Percentiles rank a stretch among this genome's conserved stretches.
Evolutionary conservation across 2,797 vertebrate genomes (phyloP).

Genomic region (Gallirallus australis): DNA sequence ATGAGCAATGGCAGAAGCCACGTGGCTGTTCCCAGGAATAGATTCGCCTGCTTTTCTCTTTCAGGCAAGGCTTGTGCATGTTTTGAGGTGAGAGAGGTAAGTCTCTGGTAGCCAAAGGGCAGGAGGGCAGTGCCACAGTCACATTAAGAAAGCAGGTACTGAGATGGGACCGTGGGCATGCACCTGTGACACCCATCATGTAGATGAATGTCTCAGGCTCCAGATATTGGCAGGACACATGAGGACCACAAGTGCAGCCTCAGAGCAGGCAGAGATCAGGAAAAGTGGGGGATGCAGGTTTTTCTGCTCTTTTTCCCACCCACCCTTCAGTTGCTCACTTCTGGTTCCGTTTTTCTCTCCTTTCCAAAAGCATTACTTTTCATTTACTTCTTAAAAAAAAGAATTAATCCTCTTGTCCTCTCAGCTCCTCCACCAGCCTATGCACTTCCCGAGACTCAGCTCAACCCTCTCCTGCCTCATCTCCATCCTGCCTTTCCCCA

Average conservation of each 20-base stretch:
- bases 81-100: not conserved
- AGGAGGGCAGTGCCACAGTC: not conserved
- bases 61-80: not conserved
- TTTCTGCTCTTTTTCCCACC: not conserved
- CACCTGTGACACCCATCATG: rapidly evolving
- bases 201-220: not conserved
- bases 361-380: not conserved
- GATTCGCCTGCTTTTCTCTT: not conserved
- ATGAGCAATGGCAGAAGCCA: rapidly evolving
- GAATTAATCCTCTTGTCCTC: not conserved
- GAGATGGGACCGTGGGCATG: not conserved
- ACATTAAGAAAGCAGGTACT: not conserved
- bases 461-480: not conserved
- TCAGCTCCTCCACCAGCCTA: not conserved
- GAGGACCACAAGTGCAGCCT: not conserved
- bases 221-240: not conserved
- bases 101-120: not conserved
- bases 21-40: rapidly evolving
- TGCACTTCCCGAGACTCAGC: not conserved
- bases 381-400: not conserved
- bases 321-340: not conserved
- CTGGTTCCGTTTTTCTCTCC: no score
- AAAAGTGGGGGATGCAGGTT: rapidly evolving
- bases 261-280: not conserved
- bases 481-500: slow-evolving; percentile 4